These are phyloP conservation scores for Taurulus bubalis DNA, from an alignment of 2,113 vertebrate genomes.

Conservation along the genomic window DNA sequence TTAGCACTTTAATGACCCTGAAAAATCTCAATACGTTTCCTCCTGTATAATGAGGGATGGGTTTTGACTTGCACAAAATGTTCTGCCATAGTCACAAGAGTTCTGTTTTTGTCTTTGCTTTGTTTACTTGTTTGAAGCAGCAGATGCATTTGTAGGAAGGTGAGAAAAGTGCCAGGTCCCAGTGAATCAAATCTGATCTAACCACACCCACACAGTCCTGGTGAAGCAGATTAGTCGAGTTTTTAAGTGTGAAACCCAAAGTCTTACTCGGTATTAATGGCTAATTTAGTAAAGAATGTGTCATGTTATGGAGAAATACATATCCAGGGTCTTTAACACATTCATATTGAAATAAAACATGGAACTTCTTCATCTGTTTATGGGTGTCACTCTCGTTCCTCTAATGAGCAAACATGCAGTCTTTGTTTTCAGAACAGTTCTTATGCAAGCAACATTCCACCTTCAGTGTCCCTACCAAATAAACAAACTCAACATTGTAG, in stretches of 20 bases:
- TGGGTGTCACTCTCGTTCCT: background rate
- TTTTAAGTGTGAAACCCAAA: background rate
- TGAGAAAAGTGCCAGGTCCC: background rate
- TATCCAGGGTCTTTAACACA: background rate
- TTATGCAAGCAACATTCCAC: background rate
- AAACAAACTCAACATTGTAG: constrained; percentile 71
- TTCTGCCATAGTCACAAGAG: background rate
- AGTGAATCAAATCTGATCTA: background rate
- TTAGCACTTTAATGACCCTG: background rate
- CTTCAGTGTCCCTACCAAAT: background rate
- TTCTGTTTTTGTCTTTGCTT: background rate
- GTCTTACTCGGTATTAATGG: background rate
- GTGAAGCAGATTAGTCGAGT: background rate
- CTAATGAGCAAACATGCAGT: background rate
- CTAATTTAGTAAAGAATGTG: background rate
- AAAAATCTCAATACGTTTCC: background rate
- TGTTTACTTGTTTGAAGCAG: background rate
- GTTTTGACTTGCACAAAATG: background rate
- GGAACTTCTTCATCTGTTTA: background rate
- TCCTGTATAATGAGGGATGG: background rate
- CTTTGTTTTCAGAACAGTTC: background rate
- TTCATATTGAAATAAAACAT: background rate
- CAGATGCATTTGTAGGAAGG: background rate
- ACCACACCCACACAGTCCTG: background rate
- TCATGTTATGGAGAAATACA: background rate